Percentiles rank a stretch among this genome's conserved stretches.
phyloP scores from a whole-genome alignment of 1,140 invertebrate species.

The fruit fly (Drosophila melanogaster) region Release_6_plus_ISO1_MT NT_033779.5:8421001-8421500 shows the following conservation, averaged over 20 bases:
- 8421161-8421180: slow-evolving; percentile 14
- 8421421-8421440: slow-evolving; percentile 58
- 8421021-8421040: slow-evolving; percentile 13
- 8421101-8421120: not conserved
- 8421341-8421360: slow-evolving; percentile 16
- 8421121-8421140: not conserved
- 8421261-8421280: slow-evolving; percentile 39
- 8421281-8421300: slow-evolving; percentile 13
- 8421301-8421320: not conserved
- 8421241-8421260: slow-evolving; percentile 35
- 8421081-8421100: slow-evolving; percentile 12
- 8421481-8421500: slow-evolving; percentile 60
- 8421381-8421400: slow-evolving; percentile 56
- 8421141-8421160: not conserved
- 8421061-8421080: not conserved
- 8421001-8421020: slow-evolving; percentile 1
- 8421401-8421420: slow-evolving; percentile 63
- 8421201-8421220: slow-evolving; percentile 17
- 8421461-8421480: slow-evolving; percentile 30
- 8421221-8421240: slow-evolving; percentile 8
- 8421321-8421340: slow-evolving; percentile 15
- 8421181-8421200: slow-evolving; percentile 50
- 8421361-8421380: slow-evolving; percentile 44
- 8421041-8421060: slow-evolving; percentile 7
- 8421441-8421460: slow-evolving; percentile 26